Base-by-base conservation (phyloP, 2,113 vertebrate genomes). In the Cheilinus undulatus region DNA sequence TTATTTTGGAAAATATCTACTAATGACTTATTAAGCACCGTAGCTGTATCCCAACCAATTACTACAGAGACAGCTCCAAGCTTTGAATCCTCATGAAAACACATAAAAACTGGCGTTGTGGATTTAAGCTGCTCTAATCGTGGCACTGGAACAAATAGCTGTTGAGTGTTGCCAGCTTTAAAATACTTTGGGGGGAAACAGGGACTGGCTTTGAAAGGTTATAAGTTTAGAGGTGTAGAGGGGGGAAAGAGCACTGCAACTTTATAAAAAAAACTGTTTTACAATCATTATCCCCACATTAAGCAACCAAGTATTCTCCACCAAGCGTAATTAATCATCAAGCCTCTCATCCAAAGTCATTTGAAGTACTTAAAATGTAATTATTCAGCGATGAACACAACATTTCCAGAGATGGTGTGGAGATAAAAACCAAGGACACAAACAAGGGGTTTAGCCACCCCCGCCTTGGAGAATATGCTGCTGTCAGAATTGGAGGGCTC, bases 341-440 rank as follows among this genome's bases (percentile, higher is more conserved):
- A 72, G 77, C 78, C 70, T 76, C 82, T 76, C 80, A 82, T 79
- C 70, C 78, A 48, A 77, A 90, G 81, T 90, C 74, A 86, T 90
- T 88, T 88, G 59, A 85, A 91, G 87, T 89, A 77, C 86, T 92
- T 93, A 82, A 91, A 91, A 91, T 88, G 73, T 88, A 92, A 92
- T 92, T 90, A 91, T 90, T 89, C 81, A 71, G 48, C 66, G 70
- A 88, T 85, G 88, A 93, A 90, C 85, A 88, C 78, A 82, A 85
- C 80, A 66, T 88, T 86, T 80, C 81, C 66, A 49, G 80, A 85
- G 79, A 87, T 59, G 52, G 53, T 66, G 58, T 13, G 50, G 66
- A 73, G 77, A 83, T 86, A 76, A 84, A 34, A 45, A 72, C 45
- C 81, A 83, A 58, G 66, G 80, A 82, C 69, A 64, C 28, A 53